phyloP scores from a whole-genome alignment of 2,888 invertebrate genomes.

The Germaria angustata region DNA sequence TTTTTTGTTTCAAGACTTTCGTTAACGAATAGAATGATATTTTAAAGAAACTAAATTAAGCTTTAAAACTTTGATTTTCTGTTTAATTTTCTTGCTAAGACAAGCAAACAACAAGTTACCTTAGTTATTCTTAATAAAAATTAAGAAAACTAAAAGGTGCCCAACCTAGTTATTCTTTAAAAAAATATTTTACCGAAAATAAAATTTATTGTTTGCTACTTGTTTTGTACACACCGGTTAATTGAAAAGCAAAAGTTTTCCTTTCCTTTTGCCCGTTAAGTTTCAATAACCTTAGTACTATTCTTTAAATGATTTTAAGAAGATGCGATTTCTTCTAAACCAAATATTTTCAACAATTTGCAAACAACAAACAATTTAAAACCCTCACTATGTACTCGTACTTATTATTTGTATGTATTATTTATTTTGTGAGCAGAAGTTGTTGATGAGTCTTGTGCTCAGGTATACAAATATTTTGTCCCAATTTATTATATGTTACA shows the following conservation, averaged over 20 bases:
- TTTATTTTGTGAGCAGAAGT: conserved; percentile 4
- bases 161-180: conserved; percentile 71
- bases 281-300: conserved; percentile 78
- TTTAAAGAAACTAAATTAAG: conserved; percentile 72
- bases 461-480: conserved; percentile 47
- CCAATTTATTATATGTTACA: conserved; percentile 49
- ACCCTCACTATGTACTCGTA: conserved; percentile 72
- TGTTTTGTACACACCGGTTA: conserved; percentile 79
- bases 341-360: conserved; percentile 76
- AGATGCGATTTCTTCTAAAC: conserved; percentile 48
- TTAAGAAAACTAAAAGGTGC: conserved; percentile 59
- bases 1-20: conserved; percentile 4
- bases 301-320: conserved; percentile 72
- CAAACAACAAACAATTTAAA: conserved; percentile 77
- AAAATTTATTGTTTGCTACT: conserved; percentile 79
- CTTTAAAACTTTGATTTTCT: conserved; percentile 69
- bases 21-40: neutral
- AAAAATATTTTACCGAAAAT: conserved; percentile 75
- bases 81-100: conserved; percentile 42
- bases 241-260: conserved; percentile 66
- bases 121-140: conserved; percentile 30
- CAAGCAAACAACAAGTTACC: conserved; percentile 64
- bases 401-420: neutral
- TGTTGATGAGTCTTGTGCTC: conserved; percentile 8
- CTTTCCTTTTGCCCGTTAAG: conserved; percentile 47